Percentiles rank a stretch among this genome's conserved stretches.
Conservation (phyloP, 2,113 vertebrate species). For the Procavia capensis region DNA sequence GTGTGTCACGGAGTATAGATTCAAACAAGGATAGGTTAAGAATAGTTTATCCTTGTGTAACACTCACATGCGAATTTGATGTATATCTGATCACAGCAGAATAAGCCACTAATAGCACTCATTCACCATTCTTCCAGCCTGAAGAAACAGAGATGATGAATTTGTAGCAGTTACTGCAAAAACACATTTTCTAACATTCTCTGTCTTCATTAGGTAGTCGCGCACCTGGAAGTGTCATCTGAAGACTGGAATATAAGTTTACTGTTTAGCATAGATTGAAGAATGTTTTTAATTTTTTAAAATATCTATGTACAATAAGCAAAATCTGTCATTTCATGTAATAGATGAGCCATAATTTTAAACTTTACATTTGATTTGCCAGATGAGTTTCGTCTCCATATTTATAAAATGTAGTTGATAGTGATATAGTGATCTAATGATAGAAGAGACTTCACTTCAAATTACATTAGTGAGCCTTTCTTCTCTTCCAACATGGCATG, state of each 20-base stretch:
- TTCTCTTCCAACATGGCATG: background rate
- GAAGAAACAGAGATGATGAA: background rate
- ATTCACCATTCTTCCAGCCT: background rate
- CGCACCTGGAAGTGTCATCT: background rate
- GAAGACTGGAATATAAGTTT: background rate
- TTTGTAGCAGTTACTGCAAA: background rate
- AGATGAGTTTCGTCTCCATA: background rate
- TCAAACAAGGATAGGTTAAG: too few relatives aligned
- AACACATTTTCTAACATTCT: background rate
- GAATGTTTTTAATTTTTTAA: background rate
- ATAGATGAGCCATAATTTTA: background rate
- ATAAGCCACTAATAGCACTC: background rate
- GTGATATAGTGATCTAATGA: background rate
- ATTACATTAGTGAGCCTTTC: background rate
- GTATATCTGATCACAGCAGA: background rate
- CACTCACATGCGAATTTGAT: background rate
- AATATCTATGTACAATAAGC: background rate
- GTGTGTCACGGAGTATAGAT: too few relatives aligned
- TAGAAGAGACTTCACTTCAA: background rate
- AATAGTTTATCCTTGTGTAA: background rate
- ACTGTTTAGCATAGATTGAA: background rate
- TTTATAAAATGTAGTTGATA: background rate
- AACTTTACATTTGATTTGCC: background rate
- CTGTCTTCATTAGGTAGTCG: background rate
- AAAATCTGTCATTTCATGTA: background rate